These are phyloP conservation scores for Chiridota heheva DNA, from an alignment of 35 echinoderm and acorn worm species.

Conservation along the genomic window DNA sequence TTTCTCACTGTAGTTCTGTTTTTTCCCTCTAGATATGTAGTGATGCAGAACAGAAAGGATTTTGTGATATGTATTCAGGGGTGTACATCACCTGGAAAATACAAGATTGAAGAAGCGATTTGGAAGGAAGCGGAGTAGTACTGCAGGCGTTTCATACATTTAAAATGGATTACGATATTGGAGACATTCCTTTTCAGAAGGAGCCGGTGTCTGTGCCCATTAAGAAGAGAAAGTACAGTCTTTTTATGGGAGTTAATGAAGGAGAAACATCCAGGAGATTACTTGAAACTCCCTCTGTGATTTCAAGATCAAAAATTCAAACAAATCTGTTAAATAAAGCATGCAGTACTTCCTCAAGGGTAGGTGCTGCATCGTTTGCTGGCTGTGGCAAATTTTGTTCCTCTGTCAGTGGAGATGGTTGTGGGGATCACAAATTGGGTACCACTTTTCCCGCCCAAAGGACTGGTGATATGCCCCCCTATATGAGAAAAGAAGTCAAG, in stretches of 20 bases:
- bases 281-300: neutral
- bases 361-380: neutral
- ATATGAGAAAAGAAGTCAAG: neutral
- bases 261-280: conserved; percentile 8
- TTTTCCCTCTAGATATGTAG: too few species aligned
- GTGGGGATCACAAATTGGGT: neutral
- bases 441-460: neutral
- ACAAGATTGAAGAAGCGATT: too few species aligned
- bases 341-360: neutral
- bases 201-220: neutral
- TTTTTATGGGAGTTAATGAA: too few species aligned
- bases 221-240: conserved; percentile 13
- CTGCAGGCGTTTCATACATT: neutral
- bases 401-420: neutral
- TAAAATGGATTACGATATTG: conserved; percentile 27
- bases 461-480: neutral
- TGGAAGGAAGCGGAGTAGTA: too few species aligned
- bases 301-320: neutral
- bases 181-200: neutral
- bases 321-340: neutral
- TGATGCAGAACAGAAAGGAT: too few species aligned
- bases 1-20: too few species aligned
- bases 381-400: neutral
- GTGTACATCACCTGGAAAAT: too few species aligned
- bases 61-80: too few species aligned